phyloP scores from a whole-genome alignment of 2,797 vertebrate species.

The Siniperca scherzeri region DNA sequence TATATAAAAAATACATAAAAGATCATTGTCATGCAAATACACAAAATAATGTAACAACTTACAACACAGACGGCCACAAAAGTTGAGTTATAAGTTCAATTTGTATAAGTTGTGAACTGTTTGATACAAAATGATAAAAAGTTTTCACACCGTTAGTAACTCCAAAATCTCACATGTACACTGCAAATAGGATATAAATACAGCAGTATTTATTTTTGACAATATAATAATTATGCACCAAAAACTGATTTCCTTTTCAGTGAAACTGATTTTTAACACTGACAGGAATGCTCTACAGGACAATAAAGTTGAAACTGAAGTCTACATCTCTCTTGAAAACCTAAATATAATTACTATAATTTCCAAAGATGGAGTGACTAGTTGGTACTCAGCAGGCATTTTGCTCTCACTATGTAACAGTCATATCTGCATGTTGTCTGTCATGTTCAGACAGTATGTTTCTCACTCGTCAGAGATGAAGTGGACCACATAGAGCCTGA shows the following conservation, averaged over 20 bases:
- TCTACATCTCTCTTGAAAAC: neutral
- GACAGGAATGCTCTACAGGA: slow-evolving; percentile 12
- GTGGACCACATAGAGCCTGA: slow-evolving; percentile 89
- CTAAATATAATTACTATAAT: neutral
- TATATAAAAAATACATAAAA: slow-evolving; percentile 45
- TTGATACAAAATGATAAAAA: slow-evolving; percentile 35
- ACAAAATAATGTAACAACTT: slow-evolving; percentile 7
- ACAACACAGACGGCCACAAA: slow-evolving; percentile 10
- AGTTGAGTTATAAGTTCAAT: slow-evolving; percentile 19
- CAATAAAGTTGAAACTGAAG: neutral
- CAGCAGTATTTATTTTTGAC: slow-evolving; percentile 53
- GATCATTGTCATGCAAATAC: slow-evolving; percentile 55
- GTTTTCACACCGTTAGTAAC: slow-evolving; percentile 56
- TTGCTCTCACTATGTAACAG: neutral
- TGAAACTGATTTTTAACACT: slow-evolving; percentile 16
- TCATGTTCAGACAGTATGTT: neutral
- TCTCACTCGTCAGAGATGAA: slow-evolving; percentile 85
- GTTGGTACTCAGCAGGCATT: neutral
- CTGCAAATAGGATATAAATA: slow-evolving; percentile 50
- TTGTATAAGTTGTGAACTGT: slow-evolving; percentile 27
- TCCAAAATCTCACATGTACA: slow-evolving; percentile 26
- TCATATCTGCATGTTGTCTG: neutral
- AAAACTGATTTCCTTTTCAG: neutral
- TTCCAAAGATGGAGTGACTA: neutral
- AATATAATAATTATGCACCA: neutral